Conservation (phyloP, 2,113 vertebrate species). For the Menura novaehollandiae region DNA sequence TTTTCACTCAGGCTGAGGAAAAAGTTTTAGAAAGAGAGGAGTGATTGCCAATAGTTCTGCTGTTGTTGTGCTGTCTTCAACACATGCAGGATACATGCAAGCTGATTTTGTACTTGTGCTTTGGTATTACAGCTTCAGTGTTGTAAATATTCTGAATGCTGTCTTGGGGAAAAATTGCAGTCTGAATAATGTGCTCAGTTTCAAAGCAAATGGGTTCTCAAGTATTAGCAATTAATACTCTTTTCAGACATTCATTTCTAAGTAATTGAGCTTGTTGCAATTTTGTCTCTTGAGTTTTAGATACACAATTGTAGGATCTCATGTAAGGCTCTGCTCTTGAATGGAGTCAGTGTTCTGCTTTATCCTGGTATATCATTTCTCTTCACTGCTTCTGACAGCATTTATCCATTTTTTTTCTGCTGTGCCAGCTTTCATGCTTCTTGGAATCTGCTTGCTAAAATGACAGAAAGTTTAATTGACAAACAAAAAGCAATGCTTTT, state of each 20-base stretch:
- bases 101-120: neutral
- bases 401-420: neutral
- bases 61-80: neutral
- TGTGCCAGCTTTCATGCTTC: neutral
- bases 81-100: neutral
- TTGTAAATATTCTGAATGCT: neutral
- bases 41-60: neutral
- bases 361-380: neutral
- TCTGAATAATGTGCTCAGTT: neutral
- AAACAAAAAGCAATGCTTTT: neutral
- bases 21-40: neutral
- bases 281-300: neutral
- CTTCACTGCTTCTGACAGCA: neutral
- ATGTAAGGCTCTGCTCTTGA: neutral
- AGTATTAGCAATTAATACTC: neutral
- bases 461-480: neutral
- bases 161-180: neutral
- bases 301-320: neutral
- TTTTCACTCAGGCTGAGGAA: neutral
- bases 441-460: neutral
- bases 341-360: neutral
- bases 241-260: neutral
- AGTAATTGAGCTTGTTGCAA: neutral
- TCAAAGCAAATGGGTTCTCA: neutral
- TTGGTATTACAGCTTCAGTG: neutral